A percentile compares a stretch with the other conserved stretches of the same genome.
Conservation (phyloP, 1,140 invertebrate genomes). For the Colletes gigas region DNA sequence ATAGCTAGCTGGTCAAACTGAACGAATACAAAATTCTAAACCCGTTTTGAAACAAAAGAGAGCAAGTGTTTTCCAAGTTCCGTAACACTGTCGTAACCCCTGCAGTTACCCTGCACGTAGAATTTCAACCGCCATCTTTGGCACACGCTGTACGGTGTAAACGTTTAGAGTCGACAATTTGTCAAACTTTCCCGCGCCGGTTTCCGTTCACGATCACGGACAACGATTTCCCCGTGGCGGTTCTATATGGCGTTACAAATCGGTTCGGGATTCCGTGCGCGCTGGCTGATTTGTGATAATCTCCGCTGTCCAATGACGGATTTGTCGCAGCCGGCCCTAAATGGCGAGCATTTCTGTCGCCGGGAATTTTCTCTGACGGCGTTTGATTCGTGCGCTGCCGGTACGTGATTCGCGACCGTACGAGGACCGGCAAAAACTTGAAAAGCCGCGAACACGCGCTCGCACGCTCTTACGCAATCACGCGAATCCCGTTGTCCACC, state of each 20-base stretch:
- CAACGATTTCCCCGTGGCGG: constrained; percentile 64
- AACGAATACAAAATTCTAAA: no score
- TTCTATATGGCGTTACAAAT: constrained; percentile 76
- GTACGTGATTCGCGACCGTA: constrained; percentile 59
- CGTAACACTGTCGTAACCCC: no score
- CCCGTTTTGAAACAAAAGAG: no score
- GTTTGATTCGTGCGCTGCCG: constrained; percentile 14
- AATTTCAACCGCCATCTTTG: neutral
- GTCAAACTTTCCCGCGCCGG: constrained; percentile 44
- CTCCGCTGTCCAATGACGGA: constrained; percentile 69
- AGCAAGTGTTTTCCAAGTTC: no score
- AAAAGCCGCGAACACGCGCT: constrained; percentile 59
- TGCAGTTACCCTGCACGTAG: neutral
- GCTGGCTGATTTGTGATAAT: constrained; percentile 77
- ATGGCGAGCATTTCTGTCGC: constrained; percentile 65
- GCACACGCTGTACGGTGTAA: neutral
- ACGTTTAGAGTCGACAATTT: constrained; percentile 32
- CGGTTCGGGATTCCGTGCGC: constrained; percentile 75
- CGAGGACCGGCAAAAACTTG: constrained; percentile 70
- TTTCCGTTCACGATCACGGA: constrained; percentile 69
- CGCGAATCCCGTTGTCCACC: constrained; percentile 69
- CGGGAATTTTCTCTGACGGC: constrained; percentile 17
- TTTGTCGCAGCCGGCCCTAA: constrained; percentile 77
- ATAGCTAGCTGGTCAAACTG: no score
- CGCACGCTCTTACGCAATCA: constrained; percentile 65